A percentile compares a stretch with the other conserved stretches of the same genome.
phyloP scores from a whole-genome alignment of 1,140 invertebrate genomes.

The Ceratina calcarata region DNA sequence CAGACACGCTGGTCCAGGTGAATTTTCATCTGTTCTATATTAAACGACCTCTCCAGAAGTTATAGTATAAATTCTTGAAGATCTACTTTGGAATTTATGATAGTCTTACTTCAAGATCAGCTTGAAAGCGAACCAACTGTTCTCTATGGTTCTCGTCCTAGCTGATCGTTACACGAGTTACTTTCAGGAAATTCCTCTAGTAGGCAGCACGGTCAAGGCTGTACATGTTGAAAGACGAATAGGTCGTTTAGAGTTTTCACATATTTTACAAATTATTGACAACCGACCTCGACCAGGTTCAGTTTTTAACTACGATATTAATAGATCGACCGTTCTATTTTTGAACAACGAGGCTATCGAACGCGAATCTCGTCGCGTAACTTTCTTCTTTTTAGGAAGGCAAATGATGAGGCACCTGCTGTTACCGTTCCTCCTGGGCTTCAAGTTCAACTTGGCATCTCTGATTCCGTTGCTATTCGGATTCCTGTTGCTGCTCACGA shows the following conservation, averaged over 20 bases:
- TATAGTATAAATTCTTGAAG: not conserved
- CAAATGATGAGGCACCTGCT: conserved; percentile 85
- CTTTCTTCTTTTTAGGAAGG: conserved; percentile 82
- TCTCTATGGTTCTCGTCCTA: conserved; percentile 35
- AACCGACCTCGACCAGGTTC: not conserved
- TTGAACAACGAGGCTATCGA: not conserved
- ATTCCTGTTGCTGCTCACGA: conserved; percentile 84
- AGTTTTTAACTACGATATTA: not conserved
- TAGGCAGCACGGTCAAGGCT: conserved; percentile 75
- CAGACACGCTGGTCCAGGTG: conserved; percentile 73
- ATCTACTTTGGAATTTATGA: not conserved
- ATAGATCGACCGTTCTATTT: conserved; percentile 1
- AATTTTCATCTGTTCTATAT: not conserved
- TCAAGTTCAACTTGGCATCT: conserved; percentile 88
- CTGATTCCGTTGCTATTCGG: conserved; percentile 87
- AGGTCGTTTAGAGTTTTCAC: not conserved
- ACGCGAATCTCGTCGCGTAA: conserved; percentile 3
- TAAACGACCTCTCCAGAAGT: no score
- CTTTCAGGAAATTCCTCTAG: conserved; percentile 65
- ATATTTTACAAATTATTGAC: conserved; percentile 3
- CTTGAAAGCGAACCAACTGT: conserved; percentile 48
- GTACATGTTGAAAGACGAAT: not conserved
- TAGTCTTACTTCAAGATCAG: not conserved
- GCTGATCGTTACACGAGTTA: conserved; percentile 23
- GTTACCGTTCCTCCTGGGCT: conserved; percentile 86